Evolutionary conservation across 2,113 vertebrate species (phyloP), one percentile per base, ranked within the genome.

Genomic region (Nicator chloris): DNA sequence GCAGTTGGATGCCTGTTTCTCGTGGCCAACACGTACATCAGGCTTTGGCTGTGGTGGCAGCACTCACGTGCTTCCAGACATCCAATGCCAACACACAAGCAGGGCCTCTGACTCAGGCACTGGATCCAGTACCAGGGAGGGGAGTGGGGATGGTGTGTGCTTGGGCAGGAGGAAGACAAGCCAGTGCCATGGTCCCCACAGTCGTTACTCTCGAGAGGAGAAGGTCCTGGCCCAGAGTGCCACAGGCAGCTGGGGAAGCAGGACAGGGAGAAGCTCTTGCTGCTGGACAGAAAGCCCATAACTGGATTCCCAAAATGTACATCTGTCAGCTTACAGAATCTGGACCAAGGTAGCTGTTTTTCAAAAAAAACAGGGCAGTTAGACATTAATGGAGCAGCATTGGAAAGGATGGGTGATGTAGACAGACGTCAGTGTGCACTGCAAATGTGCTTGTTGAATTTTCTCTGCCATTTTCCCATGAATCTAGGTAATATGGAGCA

Each of bases 1-100:
- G 54, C 72, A 83, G 60, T 33, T 31, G 80, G 49, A 56, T 5
- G 22, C 23, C 60, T n/a, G 11, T 60, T 83, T 56, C 56, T 59
- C 4, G 0, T 44, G 47, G 42, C 76, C 85, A 70, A 3, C 0
- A 0, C 0, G 0, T 18, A 4, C 50, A 27, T 59, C 39, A 54
- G 50, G 53, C 44, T 76, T 63, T 79, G 79, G 45, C 49, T 40
- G 28, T 5, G 39, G 49, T 9, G 14, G 65, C 65, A 61, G 40
- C 4, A 0, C 47, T 54, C 79, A 2, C 0, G 0, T 33, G 53
- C 27, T 56, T 37, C 37, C 81, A 49, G 24, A 39, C 64, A 33
- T 0, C 40, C 70, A 76, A 4, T 3, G 11, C 37, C 82, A 72
- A 1, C 6, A 28, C 40, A 24, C 4, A 6, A 30, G 9, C 56